These are phyloP conservation scores for Gavialis gangeticus DNA, from an alignment of 2,113 vertebrate genomes.

Conservation along the genomic window DNA sequence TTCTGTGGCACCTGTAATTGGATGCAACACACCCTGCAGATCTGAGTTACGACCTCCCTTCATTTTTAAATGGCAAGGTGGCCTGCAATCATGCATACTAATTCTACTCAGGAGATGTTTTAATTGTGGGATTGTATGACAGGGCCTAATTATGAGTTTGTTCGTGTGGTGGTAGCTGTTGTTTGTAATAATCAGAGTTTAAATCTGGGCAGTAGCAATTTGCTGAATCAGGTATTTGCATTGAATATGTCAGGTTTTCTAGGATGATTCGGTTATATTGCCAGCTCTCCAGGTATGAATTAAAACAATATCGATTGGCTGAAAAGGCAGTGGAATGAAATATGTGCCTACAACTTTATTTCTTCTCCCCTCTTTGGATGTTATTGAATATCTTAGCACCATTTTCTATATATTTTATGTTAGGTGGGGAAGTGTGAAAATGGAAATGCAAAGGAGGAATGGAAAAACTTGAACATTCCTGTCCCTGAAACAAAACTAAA, in stretches of 20 bases:
- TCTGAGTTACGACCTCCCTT: neutral
- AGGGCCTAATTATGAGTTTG: neutral
- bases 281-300: neutral
- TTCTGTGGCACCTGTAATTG: neutral
- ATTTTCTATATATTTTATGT: constrained; percentile 50
- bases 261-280: neutral
- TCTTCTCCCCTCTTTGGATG: constrained; percentile 19
- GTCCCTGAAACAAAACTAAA: constrained; percentile 60
- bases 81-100: neutral
- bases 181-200: neutral
- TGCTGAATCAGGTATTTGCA: neutral
- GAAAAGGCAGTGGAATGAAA: constrained; percentile 12
- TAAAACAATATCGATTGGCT: constrained; percentile 40
- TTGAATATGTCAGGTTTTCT: neutral
- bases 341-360: constrained; percentile 32
- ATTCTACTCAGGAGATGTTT: neutral
- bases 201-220: neutral
- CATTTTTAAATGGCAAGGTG: neutral
- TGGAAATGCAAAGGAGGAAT: constrained; percentile 44
- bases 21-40: neutral
- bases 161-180: neutral
- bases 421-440: constrained; percentile 58
- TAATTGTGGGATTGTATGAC: neutral
- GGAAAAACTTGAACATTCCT: constrained; percentile 41
- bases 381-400: constrained; percentile 40